A percentile compares a stretch with the other conserved stretches of the same genome.
Evolutionary conservation across 64 coral and sea anemone genomes (phyloP).

Genomic region (Hydrozoanthus tunicans): DNA sequence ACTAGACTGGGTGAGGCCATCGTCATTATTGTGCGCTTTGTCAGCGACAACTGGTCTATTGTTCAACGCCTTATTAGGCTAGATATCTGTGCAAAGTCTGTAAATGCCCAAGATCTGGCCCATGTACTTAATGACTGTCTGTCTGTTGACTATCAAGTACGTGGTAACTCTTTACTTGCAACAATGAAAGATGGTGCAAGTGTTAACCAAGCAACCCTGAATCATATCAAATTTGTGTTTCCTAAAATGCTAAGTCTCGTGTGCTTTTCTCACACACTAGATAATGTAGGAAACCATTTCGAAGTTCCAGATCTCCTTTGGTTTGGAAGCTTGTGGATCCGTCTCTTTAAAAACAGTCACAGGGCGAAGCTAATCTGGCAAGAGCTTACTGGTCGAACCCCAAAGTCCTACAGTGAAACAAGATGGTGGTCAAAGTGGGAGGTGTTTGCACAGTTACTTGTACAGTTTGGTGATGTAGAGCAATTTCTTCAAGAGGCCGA

Average conservation of each 20-base stretch:
- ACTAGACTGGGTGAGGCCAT: constrained; percentile 19
- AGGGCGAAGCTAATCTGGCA: constrained; percentile 46
- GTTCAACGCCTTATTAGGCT: constrained; percentile 19
- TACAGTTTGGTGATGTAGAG: constrained; percentile 21
- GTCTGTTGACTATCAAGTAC: constrained; percentile 55
- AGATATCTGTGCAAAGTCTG: constrained; percentile 33
- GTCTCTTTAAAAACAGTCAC: constrained; percentile 49
- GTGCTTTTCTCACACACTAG: background rate
- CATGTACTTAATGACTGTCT: constrained; percentile 56
- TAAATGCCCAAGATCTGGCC: constrained; percentile 58
- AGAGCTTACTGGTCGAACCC: constrained; percentile 40
- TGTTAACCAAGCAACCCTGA: constrained; percentile 51
- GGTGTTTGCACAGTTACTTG: constrained; percentile 48
- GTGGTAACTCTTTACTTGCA: constrained; percentile 38
- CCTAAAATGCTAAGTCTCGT: constrained; percentile 51
- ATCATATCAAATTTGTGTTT: constrained; percentile 46
- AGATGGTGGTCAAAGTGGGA: constrained; percentile 64
- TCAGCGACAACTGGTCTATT: constrained; percentile 13
- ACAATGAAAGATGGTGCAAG: constrained; percentile 60
- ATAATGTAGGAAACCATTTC: constrained; percentile 49
- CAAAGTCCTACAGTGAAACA: constrained; percentile 49
- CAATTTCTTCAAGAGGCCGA: constrained; percentile 15
- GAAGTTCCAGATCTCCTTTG: constrained; percentile 44
- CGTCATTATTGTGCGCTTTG: constrained; percentile 10
- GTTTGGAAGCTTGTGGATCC: constrained; percentile 57